Conservation (phyloP, 2,113 vertebrate genomes). For the Gavialis gangeticus region DNA sequence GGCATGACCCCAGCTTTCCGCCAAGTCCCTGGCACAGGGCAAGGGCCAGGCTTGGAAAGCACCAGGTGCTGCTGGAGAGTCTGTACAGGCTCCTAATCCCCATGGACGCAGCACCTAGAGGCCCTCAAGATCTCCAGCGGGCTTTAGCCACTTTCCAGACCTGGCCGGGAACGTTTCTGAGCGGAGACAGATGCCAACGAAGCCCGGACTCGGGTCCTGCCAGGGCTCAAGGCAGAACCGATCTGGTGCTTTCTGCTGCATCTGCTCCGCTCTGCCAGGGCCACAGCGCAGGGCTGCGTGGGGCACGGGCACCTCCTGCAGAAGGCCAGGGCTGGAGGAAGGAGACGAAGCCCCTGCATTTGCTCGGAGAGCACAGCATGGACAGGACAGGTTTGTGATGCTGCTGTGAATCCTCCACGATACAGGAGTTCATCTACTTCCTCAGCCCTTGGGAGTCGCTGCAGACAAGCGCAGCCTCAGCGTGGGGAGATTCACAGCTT, state of each 20-base stretch:
- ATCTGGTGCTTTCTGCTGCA: background rate
- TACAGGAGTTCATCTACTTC: background rate
- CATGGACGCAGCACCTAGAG: background rate
- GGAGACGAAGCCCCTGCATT: background rate
- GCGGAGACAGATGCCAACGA: background rate
- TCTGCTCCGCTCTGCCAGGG: background rate
- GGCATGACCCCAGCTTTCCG: background rate
- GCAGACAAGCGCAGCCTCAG: background rate
- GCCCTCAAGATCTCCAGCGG: background rate
- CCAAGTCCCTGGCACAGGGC: background rate
- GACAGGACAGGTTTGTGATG: background rate
- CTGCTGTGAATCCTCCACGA: background rate
- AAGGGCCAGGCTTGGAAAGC: too few species aligned
- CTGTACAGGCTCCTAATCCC: too few species aligned
- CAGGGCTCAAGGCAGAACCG: background rate
- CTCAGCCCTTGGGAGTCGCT: background rate
- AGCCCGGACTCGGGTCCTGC: accelerated
- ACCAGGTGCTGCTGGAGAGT: too few species aligned
- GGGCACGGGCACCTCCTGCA: background rate
- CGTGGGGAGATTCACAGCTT: background rate
- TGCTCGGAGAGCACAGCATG: background rate
- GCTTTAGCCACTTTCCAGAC: background rate
- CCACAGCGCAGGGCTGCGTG: constrained; percentile 36
- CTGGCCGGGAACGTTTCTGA: accelerated
- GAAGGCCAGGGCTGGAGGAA: background rate